phyloP scores from a whole-genome alignment of 37 sponge, comb jelly and placozoan genomes.

The Mnemiopsis leidyi region DNA sequence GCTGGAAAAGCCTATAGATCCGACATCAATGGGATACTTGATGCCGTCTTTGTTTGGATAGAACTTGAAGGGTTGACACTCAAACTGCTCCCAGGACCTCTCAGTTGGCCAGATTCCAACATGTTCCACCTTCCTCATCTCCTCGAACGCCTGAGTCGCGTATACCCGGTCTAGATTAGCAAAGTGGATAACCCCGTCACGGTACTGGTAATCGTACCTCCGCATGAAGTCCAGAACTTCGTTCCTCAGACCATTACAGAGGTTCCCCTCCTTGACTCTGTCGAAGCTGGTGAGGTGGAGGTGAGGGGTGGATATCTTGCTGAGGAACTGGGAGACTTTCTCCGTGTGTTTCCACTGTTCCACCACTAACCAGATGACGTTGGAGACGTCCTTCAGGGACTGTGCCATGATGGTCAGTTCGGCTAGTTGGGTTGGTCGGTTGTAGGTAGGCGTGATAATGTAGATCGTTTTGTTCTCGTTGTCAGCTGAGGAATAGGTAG shows the following conservation, averaged over 20 bases:
- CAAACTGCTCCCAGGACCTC: background rate
- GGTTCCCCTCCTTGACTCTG: background rate
- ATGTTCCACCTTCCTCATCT: background rate
- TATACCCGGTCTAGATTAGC: background rate
- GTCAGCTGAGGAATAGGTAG: background rate
- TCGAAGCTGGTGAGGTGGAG: background rate
- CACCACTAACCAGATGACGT: background rate
- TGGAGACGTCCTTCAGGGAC: background rate
- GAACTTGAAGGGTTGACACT: background rate
- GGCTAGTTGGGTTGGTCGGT: background rate
- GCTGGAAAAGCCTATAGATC: background rate
- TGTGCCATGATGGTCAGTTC: background rate
- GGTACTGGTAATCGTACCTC: background rate
- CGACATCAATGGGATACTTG: background rate
- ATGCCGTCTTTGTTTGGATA: background rate
- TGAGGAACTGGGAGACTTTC: background rate
- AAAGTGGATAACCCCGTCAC: background rate
- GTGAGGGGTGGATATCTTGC: background rate
- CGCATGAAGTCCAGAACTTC: background rate
- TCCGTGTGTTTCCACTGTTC: background rate
- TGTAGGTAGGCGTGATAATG: background rate
- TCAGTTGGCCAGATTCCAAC: background rate
- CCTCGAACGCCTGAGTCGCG: background rate
- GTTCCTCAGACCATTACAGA: background rate
- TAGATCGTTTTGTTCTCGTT: background rate